Evolutionary conservation across 1,140 invertebrate species (phyloP).

Genomic region (Berghia stephanieae): DNA sequence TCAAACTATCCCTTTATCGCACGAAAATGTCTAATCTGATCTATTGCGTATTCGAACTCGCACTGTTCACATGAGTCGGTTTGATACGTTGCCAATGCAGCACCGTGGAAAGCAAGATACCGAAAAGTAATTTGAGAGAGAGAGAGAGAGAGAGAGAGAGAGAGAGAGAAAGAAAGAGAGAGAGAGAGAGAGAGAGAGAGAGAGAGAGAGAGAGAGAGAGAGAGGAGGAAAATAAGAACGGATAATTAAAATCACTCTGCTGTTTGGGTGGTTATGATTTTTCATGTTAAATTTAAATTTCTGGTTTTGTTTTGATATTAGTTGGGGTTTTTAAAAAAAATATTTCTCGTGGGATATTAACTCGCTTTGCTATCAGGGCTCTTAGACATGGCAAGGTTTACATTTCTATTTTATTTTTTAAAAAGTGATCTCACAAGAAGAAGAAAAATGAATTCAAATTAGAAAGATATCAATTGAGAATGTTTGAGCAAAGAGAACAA

Average conservation of each 20-base stretch:
- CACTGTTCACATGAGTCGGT: neutral
- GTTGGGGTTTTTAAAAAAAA: neutral
- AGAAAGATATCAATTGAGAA: too few species aligned
- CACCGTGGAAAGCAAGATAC: neutral
- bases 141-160: neutral
- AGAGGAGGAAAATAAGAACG: neutral
- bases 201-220: conserved; percentile 9
- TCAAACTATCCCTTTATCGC: too few species aligned
- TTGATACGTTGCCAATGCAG: neutral
- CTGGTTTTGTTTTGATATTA: neutral
- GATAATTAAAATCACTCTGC: neutral
- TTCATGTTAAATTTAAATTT: neutral
- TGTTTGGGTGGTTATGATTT: neutral
- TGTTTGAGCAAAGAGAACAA: too few species aligned
- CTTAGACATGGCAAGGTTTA: neutral
- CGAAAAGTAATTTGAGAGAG: neutral
- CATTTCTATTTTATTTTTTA: neutral
- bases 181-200: conserved; percentile 13
- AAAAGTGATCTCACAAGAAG: too few species aligned
- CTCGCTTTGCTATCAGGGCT: neutral
- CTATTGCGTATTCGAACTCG: neutral
- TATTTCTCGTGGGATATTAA: neutral
- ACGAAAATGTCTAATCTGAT: neutral
- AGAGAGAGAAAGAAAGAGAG: conserved; percentile 15
- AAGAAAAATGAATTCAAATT: too few species aligned